Percentiles rank a stretch among this genome's conserved stretches.
Evolutionary conservation across 2,797 vertebrate species (phyloP).

Genomic region (Falco peregrinus): DNA sequence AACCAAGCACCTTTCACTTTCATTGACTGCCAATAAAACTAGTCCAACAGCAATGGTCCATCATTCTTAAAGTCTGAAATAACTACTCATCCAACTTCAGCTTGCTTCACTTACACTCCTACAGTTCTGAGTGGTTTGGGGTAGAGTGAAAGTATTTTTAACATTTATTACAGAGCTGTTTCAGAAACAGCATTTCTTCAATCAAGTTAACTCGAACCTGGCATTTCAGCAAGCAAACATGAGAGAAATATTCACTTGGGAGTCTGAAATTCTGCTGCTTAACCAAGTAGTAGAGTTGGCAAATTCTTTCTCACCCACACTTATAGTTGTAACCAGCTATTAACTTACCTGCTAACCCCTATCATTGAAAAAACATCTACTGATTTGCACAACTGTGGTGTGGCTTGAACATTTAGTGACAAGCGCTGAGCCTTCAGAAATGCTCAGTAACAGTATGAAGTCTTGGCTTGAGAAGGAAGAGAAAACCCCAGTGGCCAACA

Average conservation of each 20-base stretch:
- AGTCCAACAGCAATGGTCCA: neutral
- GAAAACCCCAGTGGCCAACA: neutral
- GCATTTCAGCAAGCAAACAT: neutral
- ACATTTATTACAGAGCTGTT: neutral
- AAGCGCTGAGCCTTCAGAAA: neutral
- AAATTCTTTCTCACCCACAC: neutral
- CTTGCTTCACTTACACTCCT: neutral
- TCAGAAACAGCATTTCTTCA: neutral
- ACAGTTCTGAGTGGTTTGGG: neutral
- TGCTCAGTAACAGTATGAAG: neutral
- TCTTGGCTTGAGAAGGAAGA: neutral
- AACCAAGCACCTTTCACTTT: neutral
- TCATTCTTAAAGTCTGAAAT: neutral
- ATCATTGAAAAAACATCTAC: neutral
- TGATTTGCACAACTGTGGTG: neutral
- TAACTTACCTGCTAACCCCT: neutral
- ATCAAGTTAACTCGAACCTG: neutral
- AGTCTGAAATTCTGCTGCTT: neutral
- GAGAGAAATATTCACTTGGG: neutral
- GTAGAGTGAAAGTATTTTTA: neutral
- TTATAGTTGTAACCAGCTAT: neutral
- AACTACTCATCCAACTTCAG: neutral
- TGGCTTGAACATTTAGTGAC: neutral
- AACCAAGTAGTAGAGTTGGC: neutral
- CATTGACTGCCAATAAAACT: neutral